Base-by-base conservation (phyloP, 2,888 invertebrate species). In the Oscheius sp. region DNA sequence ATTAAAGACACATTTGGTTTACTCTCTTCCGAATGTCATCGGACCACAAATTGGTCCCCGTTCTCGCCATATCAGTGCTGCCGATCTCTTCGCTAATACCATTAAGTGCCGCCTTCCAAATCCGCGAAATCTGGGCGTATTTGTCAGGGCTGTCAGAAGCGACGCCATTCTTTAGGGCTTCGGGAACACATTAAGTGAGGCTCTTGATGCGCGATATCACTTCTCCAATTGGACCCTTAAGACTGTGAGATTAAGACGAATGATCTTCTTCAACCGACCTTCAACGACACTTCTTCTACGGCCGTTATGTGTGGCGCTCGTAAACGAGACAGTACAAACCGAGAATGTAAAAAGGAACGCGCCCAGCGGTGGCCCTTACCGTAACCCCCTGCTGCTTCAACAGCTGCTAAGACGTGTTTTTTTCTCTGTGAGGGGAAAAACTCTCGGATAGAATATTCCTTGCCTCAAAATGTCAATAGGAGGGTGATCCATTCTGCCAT, bases 21-120 rank as follows among this genome's bases (percentile, higher is more conserved):
- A 4, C 48, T 48, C 48, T 20, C n/a, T 12, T 48, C 48, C 25
- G 23, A 6, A 25, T 17, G 48, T 48, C 48, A 12, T 20, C 48
- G 48, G 12, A 3, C 23, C 20, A n/a, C 12, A n/a, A n/a, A 42
- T 15, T 4, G 42, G 17, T 15, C 42, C 42, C 42, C 42, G 42
- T 57, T 33, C 25, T n/a, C 23, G 50, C 34, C 31, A 37, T 66
- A 66, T 66, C 66, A 55, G 55, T 33, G 55, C 50, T 65, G 25
- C 31, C 66, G 50, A 66, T 66, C 66, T 66, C 42, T 29, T n/a
- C 55, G 66, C 66, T 66, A 66, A 66, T 66, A 66, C 66, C 66
- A 66, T 66, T 66, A 66, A 50, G 42, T 46, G 50, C 48, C 48
- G 46, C 34, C 64, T 46, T 34, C 33, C 64, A 64, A 64, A 64